Evolutionary conservation across 2,113 vertebrate species (phyloP).

Genomic region (Chinchilla lanigera): DNA sequence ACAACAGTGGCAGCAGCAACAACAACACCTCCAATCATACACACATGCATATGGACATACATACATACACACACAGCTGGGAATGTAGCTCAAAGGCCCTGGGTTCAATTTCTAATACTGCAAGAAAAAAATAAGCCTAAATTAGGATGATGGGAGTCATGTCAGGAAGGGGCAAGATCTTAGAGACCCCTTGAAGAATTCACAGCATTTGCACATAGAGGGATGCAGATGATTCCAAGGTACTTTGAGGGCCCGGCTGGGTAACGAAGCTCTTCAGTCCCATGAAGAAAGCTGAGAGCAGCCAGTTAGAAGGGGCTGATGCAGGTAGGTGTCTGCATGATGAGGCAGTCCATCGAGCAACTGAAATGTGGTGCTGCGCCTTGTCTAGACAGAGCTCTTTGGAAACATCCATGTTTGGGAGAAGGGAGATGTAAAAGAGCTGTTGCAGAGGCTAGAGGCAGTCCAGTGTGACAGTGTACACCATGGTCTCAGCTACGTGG

Average conservation of each 20-base stretch:
- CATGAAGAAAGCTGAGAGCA: neutral
- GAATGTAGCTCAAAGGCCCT: neutral
- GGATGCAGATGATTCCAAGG: neutral
- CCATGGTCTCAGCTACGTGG: neutral
- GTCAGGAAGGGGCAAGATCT: neutral
- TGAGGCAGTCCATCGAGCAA: neutral
- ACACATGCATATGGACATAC: neutral
- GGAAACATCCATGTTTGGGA: neutral
- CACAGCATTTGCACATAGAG: neutral
- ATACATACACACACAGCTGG: neutral
- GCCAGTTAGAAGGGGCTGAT: neutral
- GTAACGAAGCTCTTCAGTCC: neutral
- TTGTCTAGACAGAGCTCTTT: neutral
- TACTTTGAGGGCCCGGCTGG: neutral
- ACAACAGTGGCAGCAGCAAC: no score
- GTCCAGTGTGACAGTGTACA: neutral
- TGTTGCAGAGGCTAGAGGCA: neutral
- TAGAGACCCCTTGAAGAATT: neutral
- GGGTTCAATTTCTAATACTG: neutral
- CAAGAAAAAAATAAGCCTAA: neutral
- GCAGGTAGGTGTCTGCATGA: neutral
- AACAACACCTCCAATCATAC: neutral
- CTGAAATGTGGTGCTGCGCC: neutral
- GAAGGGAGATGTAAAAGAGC: neutral
- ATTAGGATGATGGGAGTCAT: neutral